These are phyloP conservation scores for Drosophila tani DNA, from an alignment of 1,140 invertebrate species.

Conservation along the genomic window DNA sequence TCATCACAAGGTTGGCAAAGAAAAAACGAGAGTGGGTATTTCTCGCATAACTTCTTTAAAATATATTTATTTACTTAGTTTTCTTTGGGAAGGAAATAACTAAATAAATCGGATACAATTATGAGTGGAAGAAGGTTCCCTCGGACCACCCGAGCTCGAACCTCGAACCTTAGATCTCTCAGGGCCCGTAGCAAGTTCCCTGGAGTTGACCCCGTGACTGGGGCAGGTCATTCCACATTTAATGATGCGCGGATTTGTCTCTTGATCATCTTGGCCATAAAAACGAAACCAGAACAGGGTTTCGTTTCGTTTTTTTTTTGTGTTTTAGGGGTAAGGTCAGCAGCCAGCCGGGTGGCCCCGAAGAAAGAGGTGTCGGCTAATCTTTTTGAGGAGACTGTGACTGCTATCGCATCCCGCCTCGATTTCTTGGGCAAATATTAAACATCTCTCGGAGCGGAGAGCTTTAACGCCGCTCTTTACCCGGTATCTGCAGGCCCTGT, in stretches of 20 bases:
- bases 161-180: not conserved
- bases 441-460: conserved; percentile 54
- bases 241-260: conserved; percentile 61
- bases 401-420: conserved; percentile 60
- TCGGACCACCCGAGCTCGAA: conserved; percentile 8
- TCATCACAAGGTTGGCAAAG: conserved; percentile 15
- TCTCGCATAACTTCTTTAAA: too few species aligned
- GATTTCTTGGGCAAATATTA: conserved; percentile 69
- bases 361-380: conserved; percentile 15
- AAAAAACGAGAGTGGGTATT: conserved; percentile 12
- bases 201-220: conserved; percentile 12
- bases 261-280: conserved; percentile 58
- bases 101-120: not conserved
- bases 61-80: too few species aligned
- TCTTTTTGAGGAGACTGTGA: conserved; percentile 41
- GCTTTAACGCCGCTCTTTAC: conserved; percentile 56
- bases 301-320: not conserved
- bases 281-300: conserved; percentile 19
- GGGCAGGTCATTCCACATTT: conserved; percentile 59
- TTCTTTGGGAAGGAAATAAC: not conserved
- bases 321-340: conserved; percentile 30
- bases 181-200: conserved; percentile 28
- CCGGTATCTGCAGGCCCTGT: conserved; percentile 10
- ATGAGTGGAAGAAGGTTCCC: not conserved
- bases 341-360: conserved; percentile 18